Evolutionary conservation across 2,888 invertebrate species (phyloP).

Genomic region (Tuta absoluta): DNA sequence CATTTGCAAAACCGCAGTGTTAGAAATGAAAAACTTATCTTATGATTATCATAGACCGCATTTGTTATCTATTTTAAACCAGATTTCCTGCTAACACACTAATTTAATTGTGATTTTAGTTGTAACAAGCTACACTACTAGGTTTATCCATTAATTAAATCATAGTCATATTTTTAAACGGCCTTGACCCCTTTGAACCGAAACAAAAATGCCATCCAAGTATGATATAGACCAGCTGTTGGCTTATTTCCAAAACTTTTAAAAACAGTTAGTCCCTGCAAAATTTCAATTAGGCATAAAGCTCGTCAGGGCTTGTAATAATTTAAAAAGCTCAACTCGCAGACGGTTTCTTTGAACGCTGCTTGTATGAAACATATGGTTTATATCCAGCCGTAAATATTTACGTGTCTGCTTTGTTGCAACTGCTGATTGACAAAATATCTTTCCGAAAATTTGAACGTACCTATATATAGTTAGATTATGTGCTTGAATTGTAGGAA

Average conservation of each 20-base stretch:
- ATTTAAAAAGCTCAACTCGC: constrained; percentile 43
- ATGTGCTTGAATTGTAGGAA: too few species aligned
- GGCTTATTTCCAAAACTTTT: constrained; percentile 70
- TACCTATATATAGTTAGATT: not conserved
- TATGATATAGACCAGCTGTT: constrained; percentile 60
- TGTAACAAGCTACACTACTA: not conserved
- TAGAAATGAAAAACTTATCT: too few species aligned
- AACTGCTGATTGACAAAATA: constrained; percentile 12
- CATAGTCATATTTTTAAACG: constrained; percentile 32
- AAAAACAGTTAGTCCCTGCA: constrained; percentile 67
- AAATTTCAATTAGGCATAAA: constrained; percentile 59
- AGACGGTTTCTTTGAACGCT: constrained; percentile 35
- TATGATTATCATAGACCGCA: too few species aligned
- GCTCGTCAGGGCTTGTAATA: constrained; percentile 42
- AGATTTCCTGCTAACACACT: not conserved
- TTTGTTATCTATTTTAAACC: not conserved
- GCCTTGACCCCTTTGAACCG: constrained; percentile 60
- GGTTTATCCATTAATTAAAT: not conserved
- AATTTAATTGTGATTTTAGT: constrained; percentile 1
- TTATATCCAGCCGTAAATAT: constrained; percentile 26
- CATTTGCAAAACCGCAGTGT: not conserved
- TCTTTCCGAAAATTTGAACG: too few species aligned
- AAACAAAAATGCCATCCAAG: constrained; percentile 59
- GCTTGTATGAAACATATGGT: constrained; percentile 34
- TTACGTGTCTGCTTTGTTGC: constrained; percentile 11